A percentile compares a stretch with the other conserved stretches of the same genome.
These are phyloP conservation scores for Cyclopterus lumpus DNA, from an alignment of 2,797 vertebrate genomes.

Conservation along the genomic window DNA sequence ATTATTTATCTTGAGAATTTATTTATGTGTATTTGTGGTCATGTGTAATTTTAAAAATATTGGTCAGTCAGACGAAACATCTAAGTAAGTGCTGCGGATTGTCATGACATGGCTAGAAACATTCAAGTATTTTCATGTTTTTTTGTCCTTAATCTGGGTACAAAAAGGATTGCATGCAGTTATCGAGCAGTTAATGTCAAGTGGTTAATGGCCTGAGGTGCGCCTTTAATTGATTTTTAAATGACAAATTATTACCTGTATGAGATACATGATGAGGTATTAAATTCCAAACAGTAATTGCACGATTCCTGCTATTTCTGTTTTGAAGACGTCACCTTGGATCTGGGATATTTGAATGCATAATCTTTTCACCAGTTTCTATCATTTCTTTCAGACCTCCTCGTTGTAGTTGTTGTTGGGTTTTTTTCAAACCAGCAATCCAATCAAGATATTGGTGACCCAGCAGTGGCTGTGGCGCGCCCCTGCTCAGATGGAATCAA, in stretches of 20 bases:
- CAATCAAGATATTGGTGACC: slow-evolving; percentile 61
- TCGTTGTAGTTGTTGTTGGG: neutral
- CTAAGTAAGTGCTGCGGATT: neutral
- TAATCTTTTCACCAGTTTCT: neutral
- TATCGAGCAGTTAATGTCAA: too few species aligned
- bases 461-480: slow-evolving; percentile 19
- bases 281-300: too few species aligned
- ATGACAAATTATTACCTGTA: too few species aligned
- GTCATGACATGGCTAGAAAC: neutral
- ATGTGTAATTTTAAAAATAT: neutral
- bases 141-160: too few species aligned
- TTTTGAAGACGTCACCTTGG: neutral
- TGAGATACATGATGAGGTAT: too few species aligned
- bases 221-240: too few species aligned
- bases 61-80: slow-evolving; percentile 3
- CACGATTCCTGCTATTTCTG: neutral
- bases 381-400: neutral
- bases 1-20: neutral
- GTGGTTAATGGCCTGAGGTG: too few species aligned
- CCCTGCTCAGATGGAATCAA: slow-evolving; percentile 63
- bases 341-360: neutral
- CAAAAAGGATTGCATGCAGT: too few species aligned
- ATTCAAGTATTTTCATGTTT: neutral
- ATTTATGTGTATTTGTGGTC: neutral
- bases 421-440: slow-evolving; percentile 42